Evolutionary conservation across 2,797 vertebrate genomes (phyloP).

Genomic region (Sarcoramphus papa): DNA sequence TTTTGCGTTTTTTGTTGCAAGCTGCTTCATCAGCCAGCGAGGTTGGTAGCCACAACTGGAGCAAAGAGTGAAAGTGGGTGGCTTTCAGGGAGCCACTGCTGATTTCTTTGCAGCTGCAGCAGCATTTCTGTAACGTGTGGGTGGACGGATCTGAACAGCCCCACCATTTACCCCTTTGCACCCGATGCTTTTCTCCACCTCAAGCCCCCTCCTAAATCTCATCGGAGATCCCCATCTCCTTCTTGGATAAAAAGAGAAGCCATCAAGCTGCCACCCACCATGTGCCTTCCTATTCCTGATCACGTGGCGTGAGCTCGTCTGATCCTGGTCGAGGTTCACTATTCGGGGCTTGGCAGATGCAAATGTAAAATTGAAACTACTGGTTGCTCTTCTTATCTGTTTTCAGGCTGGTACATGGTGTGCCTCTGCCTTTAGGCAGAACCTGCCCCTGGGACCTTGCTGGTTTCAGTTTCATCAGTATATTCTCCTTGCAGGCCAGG

Average conservation of each 20-base stretch:
- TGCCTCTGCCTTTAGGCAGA: neutral
- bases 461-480: conserved; percentile 22
- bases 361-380: conserved; percentile 18
- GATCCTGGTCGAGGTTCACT: neutral
- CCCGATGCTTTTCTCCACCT: neutral
- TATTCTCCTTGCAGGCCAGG: neutral
- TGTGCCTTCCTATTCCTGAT: neutral
- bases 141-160: neutral
- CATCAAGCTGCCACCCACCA: neutral
- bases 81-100: neutral
- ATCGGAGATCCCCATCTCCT: neutral
- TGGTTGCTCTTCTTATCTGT: neutral
- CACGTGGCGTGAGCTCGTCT: neutral
- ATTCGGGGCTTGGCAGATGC: neutral
- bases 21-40: neutral
- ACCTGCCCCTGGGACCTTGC: neutral
- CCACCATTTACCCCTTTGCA: neutral
- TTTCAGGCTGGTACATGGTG: rapidly evolving
- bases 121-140: neutral
- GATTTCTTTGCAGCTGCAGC: neutral
- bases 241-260: neutral
- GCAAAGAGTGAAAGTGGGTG: neutral
- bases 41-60: neutral
- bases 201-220: neutral
- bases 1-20: neutral